Percentiles rank a stretch among this genome's conserved stretches.
These are phyloP conservation scores for Prietella phreatophila DNA, from an alignment of 2,113 vertebrate genomes.

Conservation along the genomic window DNA sequence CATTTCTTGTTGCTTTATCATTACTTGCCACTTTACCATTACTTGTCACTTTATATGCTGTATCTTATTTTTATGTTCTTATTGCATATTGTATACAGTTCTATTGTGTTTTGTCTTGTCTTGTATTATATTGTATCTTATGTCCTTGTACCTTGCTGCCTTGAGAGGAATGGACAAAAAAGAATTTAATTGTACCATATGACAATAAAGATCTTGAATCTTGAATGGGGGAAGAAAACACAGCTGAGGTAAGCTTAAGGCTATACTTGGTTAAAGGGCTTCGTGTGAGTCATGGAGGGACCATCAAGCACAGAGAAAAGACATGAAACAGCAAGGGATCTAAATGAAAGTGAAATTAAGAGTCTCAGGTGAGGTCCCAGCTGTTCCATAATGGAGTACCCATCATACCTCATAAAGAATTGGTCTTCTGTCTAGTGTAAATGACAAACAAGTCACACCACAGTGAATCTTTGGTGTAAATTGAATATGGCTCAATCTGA, in stretches of 20 bases:
- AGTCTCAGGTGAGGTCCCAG: constrained; percentile 62
- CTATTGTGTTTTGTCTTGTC: too few relatives aligned
- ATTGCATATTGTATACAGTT: too few relatives aligned
- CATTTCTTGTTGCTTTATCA: too few relatives aligned
- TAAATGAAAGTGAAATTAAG: constrained; percentile 72
- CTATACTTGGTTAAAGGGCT: constrained; percentile 46
- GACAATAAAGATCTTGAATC: too few relatives aligned
- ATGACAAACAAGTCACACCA: constrained; percentile 35
- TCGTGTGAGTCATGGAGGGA: constrained; percentile 46
- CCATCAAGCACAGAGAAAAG: constrained; percentile 54
- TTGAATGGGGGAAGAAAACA: constrained; percentile 40
- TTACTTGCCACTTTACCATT: too few relatives aligned
- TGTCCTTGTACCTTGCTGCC: too few relatives aligned
- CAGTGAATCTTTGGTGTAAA: not conserved
- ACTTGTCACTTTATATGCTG: too few relatives aligned
- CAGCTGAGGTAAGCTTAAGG: constrained; percentile 48
- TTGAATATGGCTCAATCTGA: not conserved
- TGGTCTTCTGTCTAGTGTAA: constrained; percentile 40
- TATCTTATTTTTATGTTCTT: too few relatives aligned
- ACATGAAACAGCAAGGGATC: constrained; percentile 63
- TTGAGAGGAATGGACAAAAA: too few relatives aligned
- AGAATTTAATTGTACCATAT: too few relatives aligned
- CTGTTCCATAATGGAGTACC: constrained; percentile 68
- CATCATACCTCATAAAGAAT: constrained; percentile 15
- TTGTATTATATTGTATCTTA: too few relatives aligned